Evolutionary conservation across 2,888 invertebrate species (phyloP), one percentile per base, ranked within the genome.

Genomic region (Lumbricus terrestris): DNA sequence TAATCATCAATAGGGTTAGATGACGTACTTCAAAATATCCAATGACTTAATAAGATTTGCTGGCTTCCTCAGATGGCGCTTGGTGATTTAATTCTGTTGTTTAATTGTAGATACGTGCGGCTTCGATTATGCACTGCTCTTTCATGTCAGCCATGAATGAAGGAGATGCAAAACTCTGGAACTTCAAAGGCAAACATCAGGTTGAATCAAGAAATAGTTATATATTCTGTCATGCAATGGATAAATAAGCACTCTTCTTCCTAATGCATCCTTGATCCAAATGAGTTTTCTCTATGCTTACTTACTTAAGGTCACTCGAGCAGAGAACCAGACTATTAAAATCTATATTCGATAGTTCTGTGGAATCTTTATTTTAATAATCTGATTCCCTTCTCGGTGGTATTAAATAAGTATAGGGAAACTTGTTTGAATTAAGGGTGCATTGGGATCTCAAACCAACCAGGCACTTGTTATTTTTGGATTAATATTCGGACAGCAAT

Each of bases 51-150:
- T 29, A 29, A 40, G 40, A 40, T 40, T 40, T 40, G 6, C 40
- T 40, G 40, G 40, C n/a, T n/a, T n/a, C n/a, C n/a, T 69, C 69
- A 69, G 11, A 11, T 69, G 69, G 6, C 11, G n/a, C 69, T 69
- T 13, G 1, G 69, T 69, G n/a, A n/a, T n/a, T 69, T 69, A n/a
- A 8, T 15, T 69, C 29, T 69, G n/a, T 69, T 69, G n/a, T 69
- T n/a, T 69, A 34, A 20, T 54, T 93, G 35, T 93, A 95, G 96
- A 97, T 99, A 91, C 95, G 98, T 92, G 99, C 98, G 1, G 98
- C 98, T 0, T 98, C 98, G 95, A 95, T 99, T 83, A 97, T 97
- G 0, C 98, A 98, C 95, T 99, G 99, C 94, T 97, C 97, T 38
- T 97, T 97, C 93, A 92, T 97, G 40, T 97, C 97, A 93, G 97